Evolutionary conservation across 2,888 invertebrate species (phyloP).

Genomic region (Nasonia oneida): DNA sequence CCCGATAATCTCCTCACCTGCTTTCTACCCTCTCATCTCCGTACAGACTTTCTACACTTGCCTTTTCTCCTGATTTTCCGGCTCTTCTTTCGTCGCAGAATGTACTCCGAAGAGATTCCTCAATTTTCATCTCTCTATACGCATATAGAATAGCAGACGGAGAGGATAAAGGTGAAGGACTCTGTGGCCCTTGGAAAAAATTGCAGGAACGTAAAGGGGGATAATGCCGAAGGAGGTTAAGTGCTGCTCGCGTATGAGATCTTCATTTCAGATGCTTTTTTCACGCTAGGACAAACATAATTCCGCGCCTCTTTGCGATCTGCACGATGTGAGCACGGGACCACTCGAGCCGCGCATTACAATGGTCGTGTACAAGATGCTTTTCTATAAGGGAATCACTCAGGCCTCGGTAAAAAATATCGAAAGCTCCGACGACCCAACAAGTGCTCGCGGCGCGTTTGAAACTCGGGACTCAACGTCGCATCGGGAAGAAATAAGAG

Average conservation of each 20-base stretch:
- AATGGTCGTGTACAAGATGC: neutral
- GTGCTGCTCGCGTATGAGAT: conserved; percentile 46
- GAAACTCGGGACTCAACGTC: neutral
- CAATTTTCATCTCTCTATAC: conserved; percentile 13
- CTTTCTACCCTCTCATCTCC: neutral
- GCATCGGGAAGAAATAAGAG: neutral
- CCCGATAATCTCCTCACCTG: conserved; percentile 53
- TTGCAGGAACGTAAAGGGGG: conserved; percentile 40
- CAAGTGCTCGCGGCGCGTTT: neutral
- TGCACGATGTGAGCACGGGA: neutral
- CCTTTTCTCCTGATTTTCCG: neutral
- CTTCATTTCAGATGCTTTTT: conserved; percentile 1
- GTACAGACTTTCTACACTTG: too few relatives aligned
- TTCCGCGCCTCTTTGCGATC: neutral
- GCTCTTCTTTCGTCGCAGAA: neutral
- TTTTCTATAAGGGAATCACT: neutral
- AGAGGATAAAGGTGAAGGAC: neutral
- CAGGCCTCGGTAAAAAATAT: neutral
- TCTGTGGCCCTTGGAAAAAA: conserved; percentile 7
- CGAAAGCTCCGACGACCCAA: neutral
- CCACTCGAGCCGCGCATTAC: neutral
- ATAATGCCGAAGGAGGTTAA: conserved; percentile 56
- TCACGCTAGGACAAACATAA: conserved; percentile 8
- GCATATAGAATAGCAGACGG: neutral
- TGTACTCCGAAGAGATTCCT: conserved; percentile 26